phyloP scores from a whole-genome alignment of 2,797 vertebrate species.

The Ctenopoma multispine region DNA sequence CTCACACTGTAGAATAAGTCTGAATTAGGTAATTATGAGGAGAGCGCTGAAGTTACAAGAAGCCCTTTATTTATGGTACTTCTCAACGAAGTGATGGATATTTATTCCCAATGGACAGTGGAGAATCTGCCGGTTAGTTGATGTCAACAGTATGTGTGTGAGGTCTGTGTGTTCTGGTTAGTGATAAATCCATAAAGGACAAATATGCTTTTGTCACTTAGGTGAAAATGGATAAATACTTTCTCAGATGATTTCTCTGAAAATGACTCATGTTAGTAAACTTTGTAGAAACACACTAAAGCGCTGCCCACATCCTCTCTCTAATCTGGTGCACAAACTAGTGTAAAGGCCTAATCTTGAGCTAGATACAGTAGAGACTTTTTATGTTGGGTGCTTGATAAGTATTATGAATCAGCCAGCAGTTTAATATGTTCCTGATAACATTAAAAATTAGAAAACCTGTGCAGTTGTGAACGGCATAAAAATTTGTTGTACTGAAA shows the following conservation, averaged over 20 bases:
- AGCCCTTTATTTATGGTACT: neutral
- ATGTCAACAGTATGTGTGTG: neutral
- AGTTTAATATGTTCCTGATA: too few relatives aligned
- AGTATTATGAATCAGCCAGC: too few relatives aligned
- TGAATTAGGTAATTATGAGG: neutral
- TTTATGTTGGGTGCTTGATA: too few relatives aligned
- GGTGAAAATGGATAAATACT: neutral
- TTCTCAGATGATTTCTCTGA: neutral
- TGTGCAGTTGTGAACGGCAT: too few relatives aligned
- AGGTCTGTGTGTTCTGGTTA: neutral
- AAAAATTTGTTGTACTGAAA: too few relatives aligned
- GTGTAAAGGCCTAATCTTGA: too few relatives aligned
- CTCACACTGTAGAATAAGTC: neutral
- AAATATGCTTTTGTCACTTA: neutral
- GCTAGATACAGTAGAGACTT: too few relatives aligned
- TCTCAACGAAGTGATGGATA: neutral
- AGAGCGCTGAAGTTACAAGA: neutral
- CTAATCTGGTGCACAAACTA: too few relatives aligned
- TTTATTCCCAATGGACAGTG: neutral
- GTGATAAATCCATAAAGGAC: neutral
- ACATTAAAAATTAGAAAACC: too few relatives aligned
- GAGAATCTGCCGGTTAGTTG: neutral
- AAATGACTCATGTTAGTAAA: neutral
- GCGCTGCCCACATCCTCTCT: neutral
- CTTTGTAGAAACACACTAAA: too few relatives aligned